Base-by-base conservation (phyloP, 92 coral and sea anemone species). In the Epizoanthus illoricatus region DNA sequence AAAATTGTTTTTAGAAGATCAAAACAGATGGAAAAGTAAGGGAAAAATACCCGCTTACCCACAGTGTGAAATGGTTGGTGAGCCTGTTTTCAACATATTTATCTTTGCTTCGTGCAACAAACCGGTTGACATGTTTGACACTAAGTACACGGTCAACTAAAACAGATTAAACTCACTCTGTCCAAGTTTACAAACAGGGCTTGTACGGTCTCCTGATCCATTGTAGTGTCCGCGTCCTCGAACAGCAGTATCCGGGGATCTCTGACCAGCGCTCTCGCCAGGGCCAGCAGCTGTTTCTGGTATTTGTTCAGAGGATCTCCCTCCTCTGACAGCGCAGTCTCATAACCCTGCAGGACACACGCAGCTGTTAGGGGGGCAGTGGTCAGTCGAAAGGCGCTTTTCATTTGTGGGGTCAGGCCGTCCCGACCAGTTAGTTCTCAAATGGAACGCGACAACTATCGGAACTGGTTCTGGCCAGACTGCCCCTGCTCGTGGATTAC, bases 191-290 rank as follows among this genome's bases (percentile, higher is more conserved):
- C 79, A 40, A 86, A 74, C 41, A 92, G 81, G 41, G 85, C 87
- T 24, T 84, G 74, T 41, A 87, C 45, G 10, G 90, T 88, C 49
- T 75, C 88, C 41, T 65, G 74, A 65, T 92, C 89, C 85, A 90
- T 87, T 20, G 88, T 39, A 33, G 91, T 87, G 64, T 90, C 17
- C 60, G 90, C 93, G 7, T 92, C 95, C 62, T 92, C 95, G 90
- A 90, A 92, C 64, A 92, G 76, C 64, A 92, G 83, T 75, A 92
- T 80, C 80, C 86, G 87, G 58, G 95, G 95, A n/a, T 90, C 81
- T 71, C 93, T 74, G 66, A 89, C 81, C 54, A 92, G 62, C 7
- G 91, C 89, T 24, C 93, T 86, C 4, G 95, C 89, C 84, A 92
- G 86, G 60, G 93, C 91, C 85, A 92, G 86, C 84, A 87, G 70